Evolutionary conservation across 64 coral and sea anemone genomes (phyloP), one percentile per base, ranked within the genome.

Genomic region (Porites australiensis): DNA sequence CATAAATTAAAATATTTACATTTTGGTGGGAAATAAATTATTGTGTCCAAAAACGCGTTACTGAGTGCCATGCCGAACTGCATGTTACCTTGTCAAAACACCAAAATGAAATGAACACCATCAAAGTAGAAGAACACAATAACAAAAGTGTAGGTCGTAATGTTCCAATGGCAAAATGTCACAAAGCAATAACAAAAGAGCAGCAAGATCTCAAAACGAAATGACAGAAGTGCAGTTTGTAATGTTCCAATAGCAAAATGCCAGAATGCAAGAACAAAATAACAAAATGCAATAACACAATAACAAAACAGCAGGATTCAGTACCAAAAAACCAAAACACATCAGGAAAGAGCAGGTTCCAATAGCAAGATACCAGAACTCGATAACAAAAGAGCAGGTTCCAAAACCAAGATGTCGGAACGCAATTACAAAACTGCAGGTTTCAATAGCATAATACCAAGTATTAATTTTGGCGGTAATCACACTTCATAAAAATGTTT

Each of bases 51-150:
- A 70, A 70, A 70, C 20, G 19, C 4, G 66, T 69, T 3, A 69
- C 66, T 69, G 53, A 55, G 53, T 55, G 53, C 10, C 53, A 55
- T 55, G 66, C 20, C 20, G 19, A 23, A n/a, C 66, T 70, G 66
- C 66, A 70, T 70, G 66, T 70, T 70, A 70, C 66, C 66, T 9
- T 70, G 66, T 70, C 66, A 70, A 70, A 70, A 70, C 21, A 70
- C 66, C 21, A 27, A 21, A 70, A 70, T 70, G 21, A 70, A 70
- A 27, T 70, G 5, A 21, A 70, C 19, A 70, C 27, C 66, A 21
- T 70, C 66, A 70, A 27, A 70, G 10, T 70, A 27, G 0, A 4
- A 70, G 3, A 70, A 70, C 21, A 3, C 66, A 70, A 69, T 69
- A 4, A 69, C 66, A 69, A 21, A 69, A 69, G 19, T 69, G 66